Evolutionary conservation across 2,888 invertebrate species (phyloP).

Genomic region (Scaeva pyrastri): DNA sequence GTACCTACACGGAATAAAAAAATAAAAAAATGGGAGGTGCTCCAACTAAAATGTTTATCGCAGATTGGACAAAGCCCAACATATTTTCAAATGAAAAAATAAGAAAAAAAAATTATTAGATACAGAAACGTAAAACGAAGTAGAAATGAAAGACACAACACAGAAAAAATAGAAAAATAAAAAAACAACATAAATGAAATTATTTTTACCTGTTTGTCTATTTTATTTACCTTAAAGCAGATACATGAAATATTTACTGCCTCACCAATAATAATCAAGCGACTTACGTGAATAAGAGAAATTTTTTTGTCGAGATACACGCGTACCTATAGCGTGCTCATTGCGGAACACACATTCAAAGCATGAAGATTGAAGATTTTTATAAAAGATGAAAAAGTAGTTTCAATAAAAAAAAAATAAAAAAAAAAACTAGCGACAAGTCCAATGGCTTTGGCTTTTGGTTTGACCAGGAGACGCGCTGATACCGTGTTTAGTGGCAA

Average conservation of each 20-base stretch:
- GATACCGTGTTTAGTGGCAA: not conserved
- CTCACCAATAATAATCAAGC: conserved; percentile 71
- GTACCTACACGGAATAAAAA: conserved; percentile 59
- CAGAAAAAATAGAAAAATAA: conserved; percentile 14
- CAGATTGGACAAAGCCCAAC: conserved; percentile 75
- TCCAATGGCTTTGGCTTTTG: conserved; percentile 41
- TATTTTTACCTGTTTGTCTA: conserved; percentile 74
- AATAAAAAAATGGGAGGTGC: conserved; percentile 77
- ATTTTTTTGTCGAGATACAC: conserved; percentile 25
- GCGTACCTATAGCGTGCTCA: conserved; percentile 47
- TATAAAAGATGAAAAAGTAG: conserved; percentile 9
- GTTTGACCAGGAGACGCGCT: no score
- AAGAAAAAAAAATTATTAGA: conserved; percentile 42
- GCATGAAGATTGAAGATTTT: conserved; percentile 25
- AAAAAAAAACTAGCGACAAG: conserved; percentile 14
- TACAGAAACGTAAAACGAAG: conserved; percentile 46
- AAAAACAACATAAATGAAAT: conserved; percentile 56
- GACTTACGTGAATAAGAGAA: conserved; percentile 58
- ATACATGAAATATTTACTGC: conserved; percentile 60
- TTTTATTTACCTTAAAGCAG: conserved; percentile 66
- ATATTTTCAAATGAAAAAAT: conserved; percentile 24
- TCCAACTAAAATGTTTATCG: conserved; percentile 76
- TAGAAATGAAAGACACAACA: conserved; percentile 22
- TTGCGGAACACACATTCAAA: conserved; percentile 57
- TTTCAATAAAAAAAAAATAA: not conserved